Percentiles rank a stretch among this genome's conserved stretches.
phyloP scores from a whole-genome alignment of 2,888 invertebrate genomes.

The Linnaemya tessellans region DNA sequence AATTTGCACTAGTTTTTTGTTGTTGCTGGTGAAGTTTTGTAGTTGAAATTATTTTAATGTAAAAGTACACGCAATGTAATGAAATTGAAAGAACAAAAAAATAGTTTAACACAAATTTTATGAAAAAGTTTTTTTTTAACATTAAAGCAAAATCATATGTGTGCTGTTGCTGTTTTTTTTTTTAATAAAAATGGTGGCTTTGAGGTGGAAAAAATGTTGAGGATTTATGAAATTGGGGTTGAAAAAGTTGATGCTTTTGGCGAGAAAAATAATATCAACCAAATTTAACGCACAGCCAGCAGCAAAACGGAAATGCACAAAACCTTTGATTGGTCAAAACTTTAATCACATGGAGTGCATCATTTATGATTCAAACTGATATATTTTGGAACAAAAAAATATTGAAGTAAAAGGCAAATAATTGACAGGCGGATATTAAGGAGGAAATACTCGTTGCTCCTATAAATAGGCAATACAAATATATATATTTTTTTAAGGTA shows the following conservation, averaged over 20 bases:
- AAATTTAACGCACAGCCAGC: conserved; percentile 6
- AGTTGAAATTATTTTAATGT: conserved; percentile 46
- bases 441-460: not conserved
- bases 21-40: not conserved
- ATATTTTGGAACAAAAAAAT: not conserved
- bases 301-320: conserved; percentile 1
- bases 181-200: conserved; percentile 44
- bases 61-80: conserved; percentile 66
- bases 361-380: conserved; percentile 10
- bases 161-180: too few species aligned
- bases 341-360: conserved; percentile 11
- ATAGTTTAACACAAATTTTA: conserved; percentile 37
- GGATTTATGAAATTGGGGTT: conserved; percentile 36
- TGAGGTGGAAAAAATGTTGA: not conserved
- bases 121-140: not conserved
- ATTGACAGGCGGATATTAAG: not conserved
- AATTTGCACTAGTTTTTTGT: conserved; percentile 33
- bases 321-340: conserved; percentile 60
- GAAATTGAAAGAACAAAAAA: conserved; percentile 20
- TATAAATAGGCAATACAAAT: too few species aligned
- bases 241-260: conserved; percentile 25
- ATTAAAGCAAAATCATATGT: conserved; percentile 49
- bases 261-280: not conserved
- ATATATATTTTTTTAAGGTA: too few species aligned
- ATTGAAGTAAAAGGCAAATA: not conserved